Conservation (phyloP, 2,888 invertebrate species). For the Salpingus planirostris region DNA sequence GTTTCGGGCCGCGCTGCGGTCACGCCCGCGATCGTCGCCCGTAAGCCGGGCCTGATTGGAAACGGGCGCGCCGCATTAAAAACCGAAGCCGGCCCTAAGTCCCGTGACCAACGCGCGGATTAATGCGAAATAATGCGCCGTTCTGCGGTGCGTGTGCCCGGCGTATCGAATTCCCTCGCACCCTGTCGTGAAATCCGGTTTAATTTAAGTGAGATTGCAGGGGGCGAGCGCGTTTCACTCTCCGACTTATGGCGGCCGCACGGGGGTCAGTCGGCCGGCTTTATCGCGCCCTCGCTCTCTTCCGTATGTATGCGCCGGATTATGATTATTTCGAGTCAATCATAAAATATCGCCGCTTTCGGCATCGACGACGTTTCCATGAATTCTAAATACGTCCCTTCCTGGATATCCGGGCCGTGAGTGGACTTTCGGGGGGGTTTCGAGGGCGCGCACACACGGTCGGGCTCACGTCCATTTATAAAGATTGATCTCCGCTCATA, state of each 20-base stretch:
- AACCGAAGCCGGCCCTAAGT: conserved; percentile 40
- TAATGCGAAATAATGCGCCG: conserved; percentile 34
- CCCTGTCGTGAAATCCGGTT: conserved; percentile 36
- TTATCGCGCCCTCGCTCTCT: too few relatives aligned
- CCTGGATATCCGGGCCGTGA: too few relatives aligned
- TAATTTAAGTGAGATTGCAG: conserved; percentile 36
- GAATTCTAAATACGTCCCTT: conserved; percentile 37
- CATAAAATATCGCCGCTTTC: conserved; percentile 39
- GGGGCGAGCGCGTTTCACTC: conserved; percentile 17
- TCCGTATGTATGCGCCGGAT: too few relatives aligned
- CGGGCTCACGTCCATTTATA: conserved; percentile 31
- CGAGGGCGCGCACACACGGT: conserved; percentile 18
- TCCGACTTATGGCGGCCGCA: conserved; percentile 11
- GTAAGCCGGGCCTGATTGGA: conserved; percentile 37
- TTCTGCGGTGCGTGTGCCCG: conserved; percentile 16
- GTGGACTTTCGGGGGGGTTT: too few relatives aligned
- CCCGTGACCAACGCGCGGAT: conserved; percentile 40
- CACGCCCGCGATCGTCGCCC: not conserved
- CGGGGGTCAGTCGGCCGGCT: conserved; percentile 29
- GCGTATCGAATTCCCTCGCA: conserved; percentile 31
- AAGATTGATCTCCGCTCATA: conserved; percentile 34
- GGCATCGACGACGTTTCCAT: conserved; percentile 41
- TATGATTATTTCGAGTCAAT: conserved; percentile 37
- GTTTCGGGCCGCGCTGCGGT: not conserved
- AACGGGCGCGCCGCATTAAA: conserved; percentile 40